Conservation (phyloP, 2,888 invertebrate species). For the Calliopum simillimum region DNA sequence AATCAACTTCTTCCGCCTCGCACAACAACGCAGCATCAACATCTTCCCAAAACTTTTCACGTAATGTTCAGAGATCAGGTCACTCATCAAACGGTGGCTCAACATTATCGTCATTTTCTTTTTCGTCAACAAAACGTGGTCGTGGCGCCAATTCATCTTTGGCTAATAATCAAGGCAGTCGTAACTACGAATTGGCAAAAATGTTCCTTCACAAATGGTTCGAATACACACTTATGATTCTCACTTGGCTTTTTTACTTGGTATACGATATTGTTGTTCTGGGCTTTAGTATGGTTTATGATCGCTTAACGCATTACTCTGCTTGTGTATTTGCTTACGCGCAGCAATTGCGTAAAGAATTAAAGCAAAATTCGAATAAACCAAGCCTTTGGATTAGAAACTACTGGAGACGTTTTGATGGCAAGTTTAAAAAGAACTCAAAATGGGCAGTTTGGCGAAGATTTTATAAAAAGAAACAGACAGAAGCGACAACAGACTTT, state of each 20-base stretch:
- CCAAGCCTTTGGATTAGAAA: conserved; percentile 64
- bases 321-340: conserved; percentile 55
- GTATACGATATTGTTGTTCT: conserved; percentile 84
- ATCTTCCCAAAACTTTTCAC: conserved; percentile 28
- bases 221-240: conserved; percentile 72
- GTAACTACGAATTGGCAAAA: conserved; percentile 68
- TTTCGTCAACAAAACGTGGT: conserved; percentile 18
- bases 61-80: conserved; percentile 17
- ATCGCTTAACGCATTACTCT: conserved; percentile 57
- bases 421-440: conserved; percentile 63
- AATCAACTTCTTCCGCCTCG: conserved; percentile 50
- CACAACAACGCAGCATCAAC: conserved; percentile 27
- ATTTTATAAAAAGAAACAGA: conserved; percentile 66
- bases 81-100: conserved; percentile 34
- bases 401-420: conserved; percentile 62
- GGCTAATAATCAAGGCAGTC: conserved; percentile 59
- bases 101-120: conserved; percentile 27
- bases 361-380: conserved; percentile 64
- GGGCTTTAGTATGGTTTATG: conserved; percentile 70
- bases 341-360: conserved; percentile 59
- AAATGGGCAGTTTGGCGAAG: conserved; percentile 65
- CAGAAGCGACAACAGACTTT: conserved; percentile 60
- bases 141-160: conserved; percentile 20
- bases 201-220: conserved; percentile 71
- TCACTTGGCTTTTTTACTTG: conserved; percentile 83